A percentile compares a stretch with the other conserved stretches of the same genome.
Evolutionary conservation across 2,797 vertebrate species (phyloP).

Genomic region (Anniella stebbinsi): DNA sequence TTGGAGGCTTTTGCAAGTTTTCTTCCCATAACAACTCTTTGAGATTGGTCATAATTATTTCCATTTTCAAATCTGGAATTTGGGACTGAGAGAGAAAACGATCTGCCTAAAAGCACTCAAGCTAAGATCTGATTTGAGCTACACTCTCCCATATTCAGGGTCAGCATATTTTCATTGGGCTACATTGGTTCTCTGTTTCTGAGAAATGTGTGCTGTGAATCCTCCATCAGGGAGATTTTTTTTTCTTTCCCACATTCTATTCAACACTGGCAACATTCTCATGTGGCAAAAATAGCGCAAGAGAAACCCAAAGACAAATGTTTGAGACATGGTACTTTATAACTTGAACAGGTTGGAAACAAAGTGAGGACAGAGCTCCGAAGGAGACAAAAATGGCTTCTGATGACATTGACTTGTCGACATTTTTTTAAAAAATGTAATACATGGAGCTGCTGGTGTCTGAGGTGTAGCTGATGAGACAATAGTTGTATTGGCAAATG

Average conservation of each 20-base stretch:
- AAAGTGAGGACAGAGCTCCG: not conserved
- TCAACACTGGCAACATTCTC: not conserved
- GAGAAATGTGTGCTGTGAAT: not conserved
- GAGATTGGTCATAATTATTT: not conserved
- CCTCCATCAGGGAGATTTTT: not conserved
- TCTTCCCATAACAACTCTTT: not conserved
- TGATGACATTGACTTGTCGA: not conserved
- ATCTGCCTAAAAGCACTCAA: not conserved
- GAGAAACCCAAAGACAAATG: not conserved
- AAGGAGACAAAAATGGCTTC: not conserved
- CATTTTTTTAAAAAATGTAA: not conserved
- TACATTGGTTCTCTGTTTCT: not conserved
- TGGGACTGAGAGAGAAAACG: not conserved
- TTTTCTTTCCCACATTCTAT: not conserved
- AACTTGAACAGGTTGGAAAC: not conserved
- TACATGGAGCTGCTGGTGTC: not conserved
- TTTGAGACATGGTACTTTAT: not conserved
- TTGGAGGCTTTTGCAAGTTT: not conserved
- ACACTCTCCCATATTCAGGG: not conserved
- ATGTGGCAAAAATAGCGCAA: too few relatives aligned
- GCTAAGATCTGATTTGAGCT: not conserved
- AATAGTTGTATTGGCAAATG: not conserved
- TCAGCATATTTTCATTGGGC: not conserved
- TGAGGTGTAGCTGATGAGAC: not conserved
- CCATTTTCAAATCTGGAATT: not conserved